These are phyloP conservation scores for Acridotheres tristis DNA, from an alignment of 2,797 vertebrate species.

Conservation along the genomic window DNA sequence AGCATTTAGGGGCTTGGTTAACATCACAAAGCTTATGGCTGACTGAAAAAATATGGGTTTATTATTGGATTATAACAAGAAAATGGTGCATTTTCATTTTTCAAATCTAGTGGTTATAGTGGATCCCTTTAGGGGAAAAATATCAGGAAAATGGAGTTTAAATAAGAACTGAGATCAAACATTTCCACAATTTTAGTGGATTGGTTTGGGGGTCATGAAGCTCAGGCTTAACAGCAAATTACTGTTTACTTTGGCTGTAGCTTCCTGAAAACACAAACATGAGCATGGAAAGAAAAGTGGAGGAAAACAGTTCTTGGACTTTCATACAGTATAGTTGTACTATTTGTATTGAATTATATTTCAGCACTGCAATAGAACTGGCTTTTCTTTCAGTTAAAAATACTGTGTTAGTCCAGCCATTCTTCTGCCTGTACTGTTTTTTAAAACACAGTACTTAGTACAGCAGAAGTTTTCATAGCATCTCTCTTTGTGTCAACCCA, in stretches of 20 bases:
- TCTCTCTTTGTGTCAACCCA: not conserved
- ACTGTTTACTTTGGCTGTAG: not conserved
- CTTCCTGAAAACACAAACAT: not conserved
- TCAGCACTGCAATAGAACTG: not conserved
- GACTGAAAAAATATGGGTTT: not conserved
- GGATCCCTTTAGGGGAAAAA: not conserved
- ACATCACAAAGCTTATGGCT: not conserved
- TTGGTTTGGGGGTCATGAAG: not conserved
- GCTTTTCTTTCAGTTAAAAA: not conserved
- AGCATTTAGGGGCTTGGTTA: not conserved
- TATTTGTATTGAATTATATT: not conserved
- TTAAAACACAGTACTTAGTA: not conserved
- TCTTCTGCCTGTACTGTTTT: not conserved
- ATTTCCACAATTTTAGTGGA: not conserved
- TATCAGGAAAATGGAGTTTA: not conserved
- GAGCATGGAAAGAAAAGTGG: not conserved
- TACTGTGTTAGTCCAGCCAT: not conserved
- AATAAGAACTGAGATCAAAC: not conserved
- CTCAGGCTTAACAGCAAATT: not conserved
- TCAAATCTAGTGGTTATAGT: not conserved
- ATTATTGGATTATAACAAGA: not conserved
- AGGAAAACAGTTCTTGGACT: not conserved
- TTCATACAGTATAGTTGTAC: not conserved
- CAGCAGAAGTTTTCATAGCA: not conserved
- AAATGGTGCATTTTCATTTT: not conserved